phyloP scores from a whole-genome alignment of 2,797 vertebrate species.

The Enteromius argenteus region DNA sequence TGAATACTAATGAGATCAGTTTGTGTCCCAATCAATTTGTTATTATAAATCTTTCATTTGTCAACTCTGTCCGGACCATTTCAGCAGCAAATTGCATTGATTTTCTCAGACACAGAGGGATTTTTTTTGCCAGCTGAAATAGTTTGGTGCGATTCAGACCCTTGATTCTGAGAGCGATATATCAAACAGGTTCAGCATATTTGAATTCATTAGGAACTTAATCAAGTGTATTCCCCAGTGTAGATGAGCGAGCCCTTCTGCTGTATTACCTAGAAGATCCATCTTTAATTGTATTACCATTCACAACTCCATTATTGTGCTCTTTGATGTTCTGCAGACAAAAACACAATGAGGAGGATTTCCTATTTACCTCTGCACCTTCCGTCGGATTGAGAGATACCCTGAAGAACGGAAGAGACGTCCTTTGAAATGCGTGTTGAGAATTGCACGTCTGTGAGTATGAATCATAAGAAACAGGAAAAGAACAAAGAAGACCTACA shows the following conservation, averaged over 20 bases:
- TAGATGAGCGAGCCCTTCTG: neutral
- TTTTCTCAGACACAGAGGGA: neutral
- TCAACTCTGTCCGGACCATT: neutral
- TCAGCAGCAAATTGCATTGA: neutral
- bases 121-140: neutral
- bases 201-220: constrained; percentile 32
- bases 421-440: neutral
- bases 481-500: neutral
- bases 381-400: neutral
- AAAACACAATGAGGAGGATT: constrained; percentile 44
- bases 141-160: neutral
- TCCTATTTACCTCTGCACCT: constrained; percentile 21
- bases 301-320: constrained; percentile 22
- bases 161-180: neutral
- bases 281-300: neutral
- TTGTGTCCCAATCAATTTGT: neutral
- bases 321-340: constrained; percentile 42
- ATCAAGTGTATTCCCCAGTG: constrained; percentile 17
- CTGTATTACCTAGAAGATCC: neutral
- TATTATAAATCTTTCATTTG: constrained; percentile 19
- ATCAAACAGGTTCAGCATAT: neutral
- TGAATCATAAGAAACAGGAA: neutral
- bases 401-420: neutral
- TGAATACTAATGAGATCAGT: constrained; percentile 5
- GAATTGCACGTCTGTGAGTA: neutral